Evolutionary conservation across 2,797 vertebrate species (phyloP).

Genomic region (Poeciliopsis paucimaculata): DNA sequence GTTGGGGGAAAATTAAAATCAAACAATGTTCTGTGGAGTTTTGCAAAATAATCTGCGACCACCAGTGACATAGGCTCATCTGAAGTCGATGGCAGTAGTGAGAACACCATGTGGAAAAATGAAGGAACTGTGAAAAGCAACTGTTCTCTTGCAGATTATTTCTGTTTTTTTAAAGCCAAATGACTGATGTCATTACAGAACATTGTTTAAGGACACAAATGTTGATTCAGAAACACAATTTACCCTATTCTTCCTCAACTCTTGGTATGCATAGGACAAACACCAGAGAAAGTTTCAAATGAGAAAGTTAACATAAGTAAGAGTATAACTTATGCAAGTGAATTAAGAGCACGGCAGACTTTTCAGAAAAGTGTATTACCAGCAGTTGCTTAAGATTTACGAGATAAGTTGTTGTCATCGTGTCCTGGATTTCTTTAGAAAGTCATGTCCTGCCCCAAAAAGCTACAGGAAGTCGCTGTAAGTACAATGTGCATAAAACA

Average conservation of each 20-base stretch:
- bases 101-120: background rate
- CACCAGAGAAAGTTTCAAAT: no score
- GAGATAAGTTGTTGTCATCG: no score
- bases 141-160: background rate
- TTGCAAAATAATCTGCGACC: background rate
- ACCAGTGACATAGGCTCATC: background rate
- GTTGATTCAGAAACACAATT: no score
- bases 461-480: background rate
- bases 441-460: background rate
- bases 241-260: no score
- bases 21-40: background rate
- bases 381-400: no score
- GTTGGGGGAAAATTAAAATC: background rate
- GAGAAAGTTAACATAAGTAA: no score
- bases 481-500: background rate
- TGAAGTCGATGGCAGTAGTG: background rate
- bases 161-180: background rate
- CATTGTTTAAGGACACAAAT: no score
- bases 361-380: no score
- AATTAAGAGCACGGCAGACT: no score
- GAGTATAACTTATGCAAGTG: no score
- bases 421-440: background rate
- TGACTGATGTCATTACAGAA: background rate
- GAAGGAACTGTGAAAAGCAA: background rate
- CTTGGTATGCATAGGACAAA: no score